Evolutionary conservation across 2,888 invertebrate genomes (phyloP).

Genomic region (Allophyes oxyacanthae): DNA sequence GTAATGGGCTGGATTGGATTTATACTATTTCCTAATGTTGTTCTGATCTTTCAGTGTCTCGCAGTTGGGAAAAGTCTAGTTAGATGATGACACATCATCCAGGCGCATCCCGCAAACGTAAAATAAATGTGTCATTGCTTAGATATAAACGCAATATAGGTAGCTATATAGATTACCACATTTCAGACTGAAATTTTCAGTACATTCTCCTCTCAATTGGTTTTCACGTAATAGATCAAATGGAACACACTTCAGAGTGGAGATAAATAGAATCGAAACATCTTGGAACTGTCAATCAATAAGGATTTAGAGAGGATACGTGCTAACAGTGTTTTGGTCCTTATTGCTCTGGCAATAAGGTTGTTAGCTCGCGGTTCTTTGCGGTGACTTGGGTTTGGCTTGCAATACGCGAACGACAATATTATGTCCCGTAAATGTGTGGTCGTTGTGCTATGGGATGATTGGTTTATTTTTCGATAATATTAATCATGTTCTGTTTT

Average conservation of each 20-base stretch:
- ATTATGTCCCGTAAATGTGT: conserved; percentile 14
- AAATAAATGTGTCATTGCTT: no score
- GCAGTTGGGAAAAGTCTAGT: no score
- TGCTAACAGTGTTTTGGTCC: conserved; percentile 29
- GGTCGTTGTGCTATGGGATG: conserved; percentile 1
- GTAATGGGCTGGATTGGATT: no score
- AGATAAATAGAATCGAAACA: conserved; percentile 62
- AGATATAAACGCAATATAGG: no score
- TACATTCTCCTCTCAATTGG: conserved; percentile 20
- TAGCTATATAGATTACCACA: conserved; percentile 15
- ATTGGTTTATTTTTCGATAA: background rate
- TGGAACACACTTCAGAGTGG: conserved; percentile 51
- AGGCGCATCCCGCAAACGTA: no score
- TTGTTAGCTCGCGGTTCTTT: conserved; percentile 3
- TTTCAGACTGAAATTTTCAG: conserved; percentile 27
- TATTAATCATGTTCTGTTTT: no score
- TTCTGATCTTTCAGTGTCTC: no score
- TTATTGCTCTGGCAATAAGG: conserved; percentile 40
- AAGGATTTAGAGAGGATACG: conserved; percentile 43
- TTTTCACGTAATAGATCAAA: conserved; percentile 45
- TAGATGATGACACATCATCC: no score
- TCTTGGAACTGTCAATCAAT: conserved; percentile 56
- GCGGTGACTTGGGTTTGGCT: conserved; percentile 21
- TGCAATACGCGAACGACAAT: conserved; percentile 9
- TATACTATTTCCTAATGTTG: no score